Percentiles rank a stretch among this genome's conserved stretches.
These are phyloP conservation scores for Isoperla grammatica DNA, from an alignment of 2,888 invertebrate genomes.

Conservation along the genomic window DNA sequence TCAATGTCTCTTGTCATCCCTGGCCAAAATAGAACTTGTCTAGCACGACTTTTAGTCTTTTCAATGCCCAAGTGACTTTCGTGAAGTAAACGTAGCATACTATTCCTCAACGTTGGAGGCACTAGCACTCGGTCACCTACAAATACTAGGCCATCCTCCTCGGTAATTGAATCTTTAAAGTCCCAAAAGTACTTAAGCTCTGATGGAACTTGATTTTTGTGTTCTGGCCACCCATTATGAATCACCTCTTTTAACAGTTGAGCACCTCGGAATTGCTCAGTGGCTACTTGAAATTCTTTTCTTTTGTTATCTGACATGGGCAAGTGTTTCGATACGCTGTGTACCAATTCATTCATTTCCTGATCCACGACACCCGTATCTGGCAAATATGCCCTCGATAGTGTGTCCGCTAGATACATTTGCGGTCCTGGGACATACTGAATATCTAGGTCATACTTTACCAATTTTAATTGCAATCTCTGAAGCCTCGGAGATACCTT, in stretches of 20 bases:
- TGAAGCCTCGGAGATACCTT: conserved; percentile 5
- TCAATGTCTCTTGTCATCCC: conserved; percentile 7
- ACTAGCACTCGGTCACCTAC: conserved; percentile 9
- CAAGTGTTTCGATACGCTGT: neutral
- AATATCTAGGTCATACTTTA: neutral
- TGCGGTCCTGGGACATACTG: conserved; percentile 1
- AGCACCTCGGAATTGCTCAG: neutral
- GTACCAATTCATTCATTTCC: neutral
- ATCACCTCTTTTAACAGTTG: neutral
- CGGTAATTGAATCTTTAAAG: conserved; percentile 7
- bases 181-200: neutral
- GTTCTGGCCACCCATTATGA: neutral
- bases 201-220: conserved; percentile 4
- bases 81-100: conserved; percentile 11
- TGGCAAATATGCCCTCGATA: neutral
- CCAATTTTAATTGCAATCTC: conserved; percentile 2
- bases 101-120: neutral
- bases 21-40: conserved; percentile 15
- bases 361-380: neutral
- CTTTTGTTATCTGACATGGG: neutral
- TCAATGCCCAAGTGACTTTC: conserved; percentile 18
- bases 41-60: conserved; percentile 11
- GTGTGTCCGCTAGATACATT: conserved; percentile 4
- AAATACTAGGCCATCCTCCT: conserved; percentile 13
- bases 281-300: neutral